A percentile compares a stretch with the other conserved stretches of the same genome.
phyloP scores from a whole-genome alignment of 2,113 vertebrate genomes.

The Atractosteus spatula region DNA sequence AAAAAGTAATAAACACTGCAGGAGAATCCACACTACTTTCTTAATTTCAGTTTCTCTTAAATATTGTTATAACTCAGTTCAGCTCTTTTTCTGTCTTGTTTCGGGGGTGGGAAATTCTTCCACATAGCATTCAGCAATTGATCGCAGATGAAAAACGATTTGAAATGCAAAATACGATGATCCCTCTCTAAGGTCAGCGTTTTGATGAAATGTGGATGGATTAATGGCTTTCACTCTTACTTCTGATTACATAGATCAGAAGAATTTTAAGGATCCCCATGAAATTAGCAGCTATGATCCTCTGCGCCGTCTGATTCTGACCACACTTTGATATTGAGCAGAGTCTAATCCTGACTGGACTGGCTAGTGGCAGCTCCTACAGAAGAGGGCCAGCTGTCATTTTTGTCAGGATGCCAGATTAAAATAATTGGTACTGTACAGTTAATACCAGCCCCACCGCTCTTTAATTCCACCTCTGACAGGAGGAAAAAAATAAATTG shows the following conservation, averaged over 20 bases:
- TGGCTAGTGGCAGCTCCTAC: slow-evolving; percentile 41
- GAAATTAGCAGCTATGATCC: slow-evolving; percentile 12
- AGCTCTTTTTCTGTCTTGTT: not conserved
- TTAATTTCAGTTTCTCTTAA: no score
- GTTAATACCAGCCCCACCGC: no score
- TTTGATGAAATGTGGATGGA: slow-evolving; percentile 45
- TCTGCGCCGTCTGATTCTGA: slow-evolving; percentile 37
- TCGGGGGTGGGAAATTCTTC: slow-evolving; percentile 37
- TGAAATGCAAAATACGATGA: slow-evolving; percentile 56
- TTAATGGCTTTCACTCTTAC: slow-evolving; percentile 44
- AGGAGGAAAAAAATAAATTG: no score
- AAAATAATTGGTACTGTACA: no score
- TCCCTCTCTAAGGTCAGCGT: slow-evolving; percentile 48
- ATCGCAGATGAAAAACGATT: slow-evolving; percentile 40
- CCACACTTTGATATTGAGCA: slow-evolving; percentile 37
- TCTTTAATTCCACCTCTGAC: no score
- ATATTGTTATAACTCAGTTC: no score
- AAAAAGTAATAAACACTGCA: no score
- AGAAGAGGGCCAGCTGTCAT: not conserved
- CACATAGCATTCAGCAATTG: slow-evolving; percentile 31
- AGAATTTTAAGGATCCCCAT: slow-evolving; percentile 40
- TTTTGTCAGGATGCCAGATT: no score
- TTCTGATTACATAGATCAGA: slow-evolving; percentile 45
- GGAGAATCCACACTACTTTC: no score
- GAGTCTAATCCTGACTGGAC: slow-evolving; percentile 42